Base-by-base conservation (phyloP, 2,113 vertebrate species). In the Amazona vittata region DNA sequence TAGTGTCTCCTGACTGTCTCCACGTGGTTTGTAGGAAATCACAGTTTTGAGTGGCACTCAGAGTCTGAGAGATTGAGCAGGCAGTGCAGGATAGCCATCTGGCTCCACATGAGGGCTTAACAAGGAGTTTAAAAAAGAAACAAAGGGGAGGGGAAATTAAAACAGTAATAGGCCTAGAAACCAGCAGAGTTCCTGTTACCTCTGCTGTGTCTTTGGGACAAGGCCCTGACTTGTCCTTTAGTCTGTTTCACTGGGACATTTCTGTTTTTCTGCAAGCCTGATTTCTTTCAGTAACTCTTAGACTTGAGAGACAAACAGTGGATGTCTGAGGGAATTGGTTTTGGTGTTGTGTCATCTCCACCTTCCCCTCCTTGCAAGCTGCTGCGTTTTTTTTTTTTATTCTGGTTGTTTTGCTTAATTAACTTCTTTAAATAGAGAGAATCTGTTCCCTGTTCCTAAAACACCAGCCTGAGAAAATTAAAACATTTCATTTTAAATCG, bases 391-490 rank as follows among this genome's bases (percentile, higher is more conserved):
- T 55, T 28, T 53, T 52, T n/a, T n/a, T n/a, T n/a, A n/a, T 86
- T 79, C 52, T 82, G 35, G 9, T 78, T 89, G 89, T 89, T 81
- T 69, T 79, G 49, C 84, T 89, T 91, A 86, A 92, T 92, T 92
- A 91, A 75, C 3, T 88, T 86, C 29, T 79, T 92, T 83, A 94
- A 85, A 82, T 39, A 83, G 65, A 62, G 68, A 52, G 93, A 89
- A 71, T 84, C 86, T 92, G 86, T 91, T 89, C 87, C n/a, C 81
- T 94, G 80, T 89, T 96, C 73, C 24, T 86, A 35, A 76, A 95
- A 79, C 39, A 52, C 11, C 47, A 76, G 62, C 44, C 89, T 5
- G 15, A 91, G 94, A 87, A 96, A 95, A 95, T 81, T 59, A 81
- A 86, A 89, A 28, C 76, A 52, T 88, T 95, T 79, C 68, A 18